Evolutionary conservation across 2,797 vertebrate species (phyloP).

Genomic region (Pangasius mekongensis): DNA sequence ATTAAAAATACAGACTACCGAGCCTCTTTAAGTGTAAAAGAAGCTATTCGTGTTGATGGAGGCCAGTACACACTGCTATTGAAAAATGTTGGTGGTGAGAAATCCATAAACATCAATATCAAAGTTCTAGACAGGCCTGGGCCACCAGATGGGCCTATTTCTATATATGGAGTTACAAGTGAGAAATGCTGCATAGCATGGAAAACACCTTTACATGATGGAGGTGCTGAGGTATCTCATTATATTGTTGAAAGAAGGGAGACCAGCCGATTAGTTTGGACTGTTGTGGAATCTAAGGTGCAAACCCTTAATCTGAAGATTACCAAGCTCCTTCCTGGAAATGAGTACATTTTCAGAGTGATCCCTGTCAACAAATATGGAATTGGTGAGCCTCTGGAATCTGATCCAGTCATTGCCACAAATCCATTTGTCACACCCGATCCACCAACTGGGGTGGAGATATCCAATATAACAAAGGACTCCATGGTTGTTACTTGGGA

Average conservation of each 20-base stretch:
- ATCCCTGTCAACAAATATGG: conserved; percentile 96
- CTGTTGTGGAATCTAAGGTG: conserved; percentile 87
- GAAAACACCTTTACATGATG: conserved; percentile 84
- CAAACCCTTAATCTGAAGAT: conserved; percentile 91
- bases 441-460: conserved; percentile 70
- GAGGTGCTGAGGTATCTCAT: conserved; percentile 91
- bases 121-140: conserved; percentile 95
- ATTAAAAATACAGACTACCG: conserved; percentile 82
- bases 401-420: conserved; percentile 86
- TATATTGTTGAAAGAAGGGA: conserved; percentile 95
- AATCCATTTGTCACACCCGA: conserved; percentile 91
- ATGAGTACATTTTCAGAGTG: conserved; percentile 97
- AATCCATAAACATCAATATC: conserved; percentile 84
- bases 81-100: conserved; percentile 91
- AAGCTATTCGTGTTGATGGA: conserved; percentile 90
- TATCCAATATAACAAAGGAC: conserved; percentile 75
- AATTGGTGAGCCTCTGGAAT: conserved; percentile 93
- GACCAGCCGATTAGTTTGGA: conserved; percentile 92
- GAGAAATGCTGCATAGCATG: conserved; percentile 51
- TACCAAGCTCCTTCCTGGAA: conserved; percentile 89
- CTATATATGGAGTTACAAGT: conserved; percentile 49
- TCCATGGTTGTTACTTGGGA: conserved; percentile 83
- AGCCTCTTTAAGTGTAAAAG: conserved; percentile 86
- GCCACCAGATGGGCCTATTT: conserved; percentile 86
- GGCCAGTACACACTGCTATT: conserved; percentile 91